Evolutionary conservation across 2,797 vertebrate species (phyloP).

Genomic region (Myotis findleyi): DNA sequence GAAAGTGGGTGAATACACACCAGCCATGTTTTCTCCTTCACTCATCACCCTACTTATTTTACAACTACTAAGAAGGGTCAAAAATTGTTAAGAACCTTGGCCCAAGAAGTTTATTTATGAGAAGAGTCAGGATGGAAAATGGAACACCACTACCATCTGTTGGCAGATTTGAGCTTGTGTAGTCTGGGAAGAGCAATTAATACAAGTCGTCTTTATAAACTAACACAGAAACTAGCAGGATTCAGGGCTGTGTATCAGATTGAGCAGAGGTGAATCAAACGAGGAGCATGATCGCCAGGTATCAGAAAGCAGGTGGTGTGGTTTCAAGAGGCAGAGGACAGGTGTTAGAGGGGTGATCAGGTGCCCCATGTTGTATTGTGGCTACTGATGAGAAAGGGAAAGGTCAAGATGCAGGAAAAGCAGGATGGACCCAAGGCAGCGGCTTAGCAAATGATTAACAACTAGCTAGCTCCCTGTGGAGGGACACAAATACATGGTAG

Average conservation of each 20-base stretch:
- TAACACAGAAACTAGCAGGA: background rate
- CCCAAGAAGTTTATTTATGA: background rate
- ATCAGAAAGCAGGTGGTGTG: background rate
- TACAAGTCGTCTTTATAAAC: background rate
- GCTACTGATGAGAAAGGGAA: background rate
- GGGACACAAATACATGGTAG: background rate
- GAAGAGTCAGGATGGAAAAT: background rate
- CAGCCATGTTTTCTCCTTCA: background rate
- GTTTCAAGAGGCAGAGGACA: background rate
- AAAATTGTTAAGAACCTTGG: background rate
- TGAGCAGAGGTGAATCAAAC: background rate
- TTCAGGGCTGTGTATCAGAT: background rate
- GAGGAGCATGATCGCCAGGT: background rate
- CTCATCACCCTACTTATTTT: background rate
- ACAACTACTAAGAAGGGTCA: conserved; percentile 27
- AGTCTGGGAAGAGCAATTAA: background rate
- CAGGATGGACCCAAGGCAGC: background rate
- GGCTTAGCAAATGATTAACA: background rate
- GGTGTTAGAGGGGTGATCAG: background rate
- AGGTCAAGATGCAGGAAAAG: background rate
- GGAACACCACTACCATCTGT: conserved; percentile 73
- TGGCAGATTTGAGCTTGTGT: conserved; percentile 36
- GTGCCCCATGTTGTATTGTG: no score
- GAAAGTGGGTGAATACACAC: background rate
- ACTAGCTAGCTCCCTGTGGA: background rate